Evolutionary conservation across 2,113 vertebrate species (phyloP).

Genomic region (Rhinoderma darwinii): DNA sequence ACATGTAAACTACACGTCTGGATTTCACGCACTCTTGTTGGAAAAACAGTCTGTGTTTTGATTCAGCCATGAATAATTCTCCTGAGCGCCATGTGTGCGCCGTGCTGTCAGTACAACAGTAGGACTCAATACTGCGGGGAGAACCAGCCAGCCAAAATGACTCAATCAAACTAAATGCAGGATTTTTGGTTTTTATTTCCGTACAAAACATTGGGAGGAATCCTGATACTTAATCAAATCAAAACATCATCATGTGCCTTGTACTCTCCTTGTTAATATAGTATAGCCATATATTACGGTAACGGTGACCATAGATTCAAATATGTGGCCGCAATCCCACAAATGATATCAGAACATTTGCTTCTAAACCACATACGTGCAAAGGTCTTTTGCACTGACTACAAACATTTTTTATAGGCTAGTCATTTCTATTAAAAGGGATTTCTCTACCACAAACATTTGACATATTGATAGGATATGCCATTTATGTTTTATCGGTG

Average conservation of each 20-base stretch:
- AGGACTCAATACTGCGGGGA: slow-evolving; percentile 1
- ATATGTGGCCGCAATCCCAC: background rate
- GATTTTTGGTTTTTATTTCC: background rate
- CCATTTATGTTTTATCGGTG: too few species aligned
- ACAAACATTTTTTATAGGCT: background rate
- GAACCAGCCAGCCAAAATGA: background rate
- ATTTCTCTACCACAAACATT: background rate
- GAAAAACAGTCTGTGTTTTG: slow-evolving; percentile 44
- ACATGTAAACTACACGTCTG: background rate
- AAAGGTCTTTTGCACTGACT: background rate
- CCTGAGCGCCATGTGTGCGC: slow-evolving; percentile 2
- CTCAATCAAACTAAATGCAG: background rate
- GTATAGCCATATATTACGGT: too few species aligned
- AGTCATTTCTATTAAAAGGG: background rate
- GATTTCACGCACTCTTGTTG: slow-evolving; percentile 17
- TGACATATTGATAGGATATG: background rate
- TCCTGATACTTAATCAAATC: background rate
- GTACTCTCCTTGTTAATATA: too few species aligned
- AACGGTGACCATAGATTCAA: too few species aligned
- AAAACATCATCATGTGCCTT: background rate
- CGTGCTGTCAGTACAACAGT: background rate
- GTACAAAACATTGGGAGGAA: background rate
- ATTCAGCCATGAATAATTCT: slow-evolving; percentile 9
- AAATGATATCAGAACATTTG: background rate
- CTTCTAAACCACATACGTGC: background rate